Base-by-base conservation (phyloP, 2,113 vertebrate genomes). In the Capreolus pygargus region DNA sequence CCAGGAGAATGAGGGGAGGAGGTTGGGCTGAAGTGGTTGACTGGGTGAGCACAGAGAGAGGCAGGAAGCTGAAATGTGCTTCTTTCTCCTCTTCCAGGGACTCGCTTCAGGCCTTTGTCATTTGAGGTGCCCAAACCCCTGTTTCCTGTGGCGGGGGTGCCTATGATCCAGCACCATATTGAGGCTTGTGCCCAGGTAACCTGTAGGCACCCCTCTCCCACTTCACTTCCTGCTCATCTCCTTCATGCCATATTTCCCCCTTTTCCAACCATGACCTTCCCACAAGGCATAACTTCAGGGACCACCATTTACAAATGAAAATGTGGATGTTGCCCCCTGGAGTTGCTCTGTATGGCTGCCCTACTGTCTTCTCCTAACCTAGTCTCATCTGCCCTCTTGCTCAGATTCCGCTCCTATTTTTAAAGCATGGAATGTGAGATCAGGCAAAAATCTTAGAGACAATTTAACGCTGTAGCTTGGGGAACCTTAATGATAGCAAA, bases 151-250 rank as follows among this genome's bases (percentile, higher is more conserved):
- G 99, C 99, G 2, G 99, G 99, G 1, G 99, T 99, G 39, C 99
- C 99, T n/a, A 99, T 99, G 99, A 99, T 99, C 78, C 99, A 99
- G 98, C 99, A 99, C 95, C 99, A 99, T 98, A 99, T 99, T 39
- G 99, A 99, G 97, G 99, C 99, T 67, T 99, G 99, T 96, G 99
- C 99, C 64, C 99, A 99, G 99, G 99, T 99, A 98, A 98, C 87
- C 25, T 21, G 28, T 21, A 55, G n/a, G 43, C n/a, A 55, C 30
- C 21, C 45, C 43, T 57, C 2, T 79, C 39, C 67, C 4, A 7
- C 61, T 14, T 36, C 33, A 23, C 28, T 54, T 70, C 47, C 70
- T 33, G 15, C 54, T 81, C 52, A 25, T 93, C 54, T 89, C 58
- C 10, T 91, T 89, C 54, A 6, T 30, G 58, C 36, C 2, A 0